phyloP scores from a whole-genome alignment of 2,888 invertebrate genomes.

The Tenthredo mesomela region DNA sequence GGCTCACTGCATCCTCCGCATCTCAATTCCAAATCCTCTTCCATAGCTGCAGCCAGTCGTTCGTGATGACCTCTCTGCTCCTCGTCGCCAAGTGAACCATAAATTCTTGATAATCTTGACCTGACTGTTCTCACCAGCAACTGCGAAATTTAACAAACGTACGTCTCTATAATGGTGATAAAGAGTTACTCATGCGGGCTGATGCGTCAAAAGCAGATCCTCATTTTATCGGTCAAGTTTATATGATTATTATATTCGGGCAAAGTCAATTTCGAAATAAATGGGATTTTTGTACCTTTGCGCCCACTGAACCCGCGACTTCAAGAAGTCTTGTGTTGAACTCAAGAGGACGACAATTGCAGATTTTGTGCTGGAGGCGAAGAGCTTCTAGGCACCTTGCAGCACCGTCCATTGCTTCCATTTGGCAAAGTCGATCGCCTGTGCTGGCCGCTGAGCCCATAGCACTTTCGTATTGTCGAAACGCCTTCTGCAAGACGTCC shows the following conservation, averaged over 20 bases:
- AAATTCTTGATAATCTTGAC: conserved; percentile 88
- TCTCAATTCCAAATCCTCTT: conserved; percentile 86
- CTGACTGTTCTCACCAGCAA: conserved; percentile 90
- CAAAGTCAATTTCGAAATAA: background rate
- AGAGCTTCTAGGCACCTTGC: conserved; percentile 90
- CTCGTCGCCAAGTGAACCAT: conserved; percentile 90
- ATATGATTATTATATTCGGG: background rate
- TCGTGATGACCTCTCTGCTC: conserved; percentile 89
- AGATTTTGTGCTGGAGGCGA: conserved; percentile 89
- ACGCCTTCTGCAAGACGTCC: conserved; percentile 80
- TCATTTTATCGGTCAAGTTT: background rate
- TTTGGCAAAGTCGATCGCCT: conserved; percentile 91
- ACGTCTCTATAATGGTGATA: background rate
- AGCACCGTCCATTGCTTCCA: conserved; percentile 95
- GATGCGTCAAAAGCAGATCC: too few relatives aligned
- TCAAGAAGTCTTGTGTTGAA: conserved; percentile 91
- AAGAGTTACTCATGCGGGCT: background rate
- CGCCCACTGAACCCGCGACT: conserved; percentile 92
- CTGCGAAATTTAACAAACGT: conserved; percentile 75
- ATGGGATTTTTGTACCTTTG: conserved; percentile 82
- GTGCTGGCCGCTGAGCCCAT: conserved; percentile 90
- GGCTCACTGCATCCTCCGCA: conserved; percentile 92
- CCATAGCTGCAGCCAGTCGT: conserved; percentile 83
- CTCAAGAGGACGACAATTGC: conserved; percentile 92
- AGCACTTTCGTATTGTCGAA: conserved; percentile 91